Base-by-base conservation (phyloP, 2,113 vertebrate genomes). In the Epinephelus cyanopodus region DNA sequence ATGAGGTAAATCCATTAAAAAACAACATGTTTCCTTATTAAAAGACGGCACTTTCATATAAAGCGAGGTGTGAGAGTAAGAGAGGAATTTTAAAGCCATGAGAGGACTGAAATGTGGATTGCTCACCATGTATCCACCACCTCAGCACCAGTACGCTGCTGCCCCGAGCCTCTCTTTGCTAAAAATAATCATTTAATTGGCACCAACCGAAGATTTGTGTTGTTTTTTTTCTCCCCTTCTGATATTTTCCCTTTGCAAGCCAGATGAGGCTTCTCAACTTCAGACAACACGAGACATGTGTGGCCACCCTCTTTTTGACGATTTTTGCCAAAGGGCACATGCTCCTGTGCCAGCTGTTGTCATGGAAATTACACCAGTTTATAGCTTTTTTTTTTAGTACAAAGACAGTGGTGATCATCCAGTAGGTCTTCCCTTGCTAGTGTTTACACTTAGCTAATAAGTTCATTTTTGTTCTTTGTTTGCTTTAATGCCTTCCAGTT, bases 281-380 rank as follows among this genome's bases (percentile, higher is more conserved):
- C 72, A 85, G 74, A 82, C 81, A 85, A 27, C 71, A 87, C 45
- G 57, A 78, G 47, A 57, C 67, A 69, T 84, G 60, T 86, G 84
- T 66, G 77, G 74, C 76, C 77, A 56, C 67, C 33, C 39, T 66
- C 25, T 64, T 53, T 66, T 60, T 75, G 33, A 73, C 15, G 4
- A 37, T n/a, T 74, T 79, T 63, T 61, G 54, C 82, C 75, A 6
- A 42, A 73, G 72, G 84, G 58, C 74, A 61, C 75, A 42, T 42
- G 17, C 67, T 83, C 77, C 64, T 77, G 58, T 81, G 82, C 79
- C 85, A 86, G 83, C 81, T 84, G 77, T 77, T 84, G 71, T 77
- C 73, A 82, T 74, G 79, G 82, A 90, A 83, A 90, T 85, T 52
- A 77, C 78, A 81, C 73, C 60, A 60, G 53, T 85, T 87, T 79